A percentile compares a stretch with the other conserved stretches of the same genome.
phyloP scores from a whole-genome alignment of 2,888 invertebrate species.

The Heliconius ismenius region DNA sequence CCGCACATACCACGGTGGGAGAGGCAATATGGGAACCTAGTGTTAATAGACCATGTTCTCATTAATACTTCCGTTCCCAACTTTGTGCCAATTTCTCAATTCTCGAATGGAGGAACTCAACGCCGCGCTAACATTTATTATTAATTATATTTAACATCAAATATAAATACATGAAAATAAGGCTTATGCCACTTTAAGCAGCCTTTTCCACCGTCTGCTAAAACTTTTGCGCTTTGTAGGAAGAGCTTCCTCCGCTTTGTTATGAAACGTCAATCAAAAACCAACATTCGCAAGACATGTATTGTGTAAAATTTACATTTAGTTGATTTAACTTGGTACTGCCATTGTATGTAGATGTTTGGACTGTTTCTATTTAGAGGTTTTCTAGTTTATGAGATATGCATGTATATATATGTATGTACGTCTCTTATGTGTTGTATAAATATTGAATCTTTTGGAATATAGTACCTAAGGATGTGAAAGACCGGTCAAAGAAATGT shows the following conservation, averaged over 20 bases:
- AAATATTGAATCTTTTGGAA: neutral
- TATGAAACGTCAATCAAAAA: conserved; percentile 36
- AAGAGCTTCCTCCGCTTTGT: conserved; percentile 32
- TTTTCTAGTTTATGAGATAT: neutral
- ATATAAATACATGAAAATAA: neutral
- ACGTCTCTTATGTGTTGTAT: neutral
- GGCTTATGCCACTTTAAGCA: neutral
- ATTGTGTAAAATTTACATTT: conserved; percentile 28
- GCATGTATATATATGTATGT: neutral
- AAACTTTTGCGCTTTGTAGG: conserved; percentile 14
- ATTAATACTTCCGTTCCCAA: too few species aligned
- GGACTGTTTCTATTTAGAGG: conserved; percentile 6
- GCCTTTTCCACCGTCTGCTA: neutral
- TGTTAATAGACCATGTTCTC: too few species aligned
- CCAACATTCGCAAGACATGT: conserved; percentile 18
- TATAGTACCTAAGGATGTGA: neutral
- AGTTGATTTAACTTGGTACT: conserved; percentile 28
- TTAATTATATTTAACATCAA: neutral
- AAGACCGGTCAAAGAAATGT: neutral
- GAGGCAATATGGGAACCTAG: too few species aligned
- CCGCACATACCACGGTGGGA: too few species aligned
- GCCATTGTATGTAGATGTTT: conserved; percentile 32
- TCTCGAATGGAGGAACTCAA: too few species aligned
- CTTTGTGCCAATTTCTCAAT: too few species aligned
- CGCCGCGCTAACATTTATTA: neutral